Conservation (phyloP, 2,888 invertebrate species). For the Leptinotarsa tumamoca region DNA sequence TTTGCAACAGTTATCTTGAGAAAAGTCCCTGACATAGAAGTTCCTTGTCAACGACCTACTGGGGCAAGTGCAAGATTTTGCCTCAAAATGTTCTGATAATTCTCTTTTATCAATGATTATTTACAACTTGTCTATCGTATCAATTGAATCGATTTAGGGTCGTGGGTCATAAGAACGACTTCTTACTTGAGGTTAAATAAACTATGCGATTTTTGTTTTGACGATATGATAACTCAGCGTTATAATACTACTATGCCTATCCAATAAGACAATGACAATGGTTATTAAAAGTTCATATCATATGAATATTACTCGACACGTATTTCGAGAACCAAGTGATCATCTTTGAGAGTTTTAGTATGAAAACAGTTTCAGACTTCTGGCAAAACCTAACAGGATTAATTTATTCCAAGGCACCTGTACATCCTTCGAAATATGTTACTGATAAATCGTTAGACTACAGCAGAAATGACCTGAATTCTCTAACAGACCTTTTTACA, state of each 20-base stretch:
- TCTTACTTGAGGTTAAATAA: slow-evolving; percentile 2
- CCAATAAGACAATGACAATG: slow-evolving; percentile 1
- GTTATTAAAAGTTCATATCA: too few species aligned
- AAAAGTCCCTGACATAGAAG: not conserved
- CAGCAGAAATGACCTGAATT: too few species aligned
- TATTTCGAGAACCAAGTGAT: too few species aligned
- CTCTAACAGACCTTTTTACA: too few species aligned
- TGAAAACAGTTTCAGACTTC: too few species aligned
- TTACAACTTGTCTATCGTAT: slow-evolving; percentile 7
- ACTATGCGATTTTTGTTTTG: not conserved
- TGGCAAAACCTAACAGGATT: too few species aligned
- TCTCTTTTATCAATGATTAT: not conserved
- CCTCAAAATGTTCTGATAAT: not conserved
- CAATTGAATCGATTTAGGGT: not conserved
- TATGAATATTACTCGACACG: too few species aligned
- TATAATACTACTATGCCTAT: not conserved
- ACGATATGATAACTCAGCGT: too few species aligned
- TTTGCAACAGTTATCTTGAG: not conserved
- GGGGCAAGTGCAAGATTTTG: not conserved
- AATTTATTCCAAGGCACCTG: too few species aligned
- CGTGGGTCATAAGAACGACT: not conserved
- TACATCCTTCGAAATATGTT: too few species aligned
- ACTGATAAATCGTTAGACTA: too few species aligned
- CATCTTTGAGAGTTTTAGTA: too few species aligned
- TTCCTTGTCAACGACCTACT: slow-evolving; percentile 11